Percentiles rank a stretch among this genome's conserved stretches.
Evolutionary conservation across 2,797 vertebrate genomes (phyloP).

Genomic region (Danionella dracula): DNA sequence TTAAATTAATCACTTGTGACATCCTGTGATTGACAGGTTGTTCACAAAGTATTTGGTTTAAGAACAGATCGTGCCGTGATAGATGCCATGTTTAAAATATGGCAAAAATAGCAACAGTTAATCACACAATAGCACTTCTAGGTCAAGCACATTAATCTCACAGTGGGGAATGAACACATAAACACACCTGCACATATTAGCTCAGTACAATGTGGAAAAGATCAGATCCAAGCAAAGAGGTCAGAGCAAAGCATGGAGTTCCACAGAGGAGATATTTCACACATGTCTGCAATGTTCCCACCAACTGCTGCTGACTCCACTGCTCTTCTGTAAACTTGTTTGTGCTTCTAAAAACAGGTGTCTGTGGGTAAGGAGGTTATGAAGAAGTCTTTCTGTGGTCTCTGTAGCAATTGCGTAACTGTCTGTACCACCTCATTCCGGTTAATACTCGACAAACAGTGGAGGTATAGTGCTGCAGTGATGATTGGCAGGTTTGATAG

Average conservation of each 20-base stretch:
- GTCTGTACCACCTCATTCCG: not conserved
- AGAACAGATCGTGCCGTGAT: not conserved
- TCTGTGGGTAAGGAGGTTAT: not conserved
- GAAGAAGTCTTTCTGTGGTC: slow-evolving; percentile 1
- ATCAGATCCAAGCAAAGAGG: not conserved
- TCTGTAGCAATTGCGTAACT: not conserved
- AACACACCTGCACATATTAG: slow-evolving; percentile 2
- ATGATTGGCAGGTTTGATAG: not conserved
- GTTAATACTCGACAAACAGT: not conserved
- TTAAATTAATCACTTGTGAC: too few species aligned
- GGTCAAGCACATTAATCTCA: slow-evolving; percentile 16
- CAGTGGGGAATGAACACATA: not conserved
- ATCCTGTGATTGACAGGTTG: too few species aligned
- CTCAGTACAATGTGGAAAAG: not conserved
- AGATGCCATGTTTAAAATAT: not conserved
- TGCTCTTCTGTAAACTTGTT: not conserved
- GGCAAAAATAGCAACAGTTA: not conserved
- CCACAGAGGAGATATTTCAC: slow-evolving; percentile 20
- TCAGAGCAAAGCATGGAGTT: not conserved
- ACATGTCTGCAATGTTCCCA: slow-evolving; percentile 17
- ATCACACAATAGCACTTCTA: not conserved
- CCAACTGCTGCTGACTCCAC: not conserved
- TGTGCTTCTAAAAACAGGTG: not conserved
- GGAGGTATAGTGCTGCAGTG: not conserved
- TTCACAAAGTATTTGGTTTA: too few species aligned